Conservation (phyloP, 2,797 vertebrate species). For the Lacerta agilis region DNA sequence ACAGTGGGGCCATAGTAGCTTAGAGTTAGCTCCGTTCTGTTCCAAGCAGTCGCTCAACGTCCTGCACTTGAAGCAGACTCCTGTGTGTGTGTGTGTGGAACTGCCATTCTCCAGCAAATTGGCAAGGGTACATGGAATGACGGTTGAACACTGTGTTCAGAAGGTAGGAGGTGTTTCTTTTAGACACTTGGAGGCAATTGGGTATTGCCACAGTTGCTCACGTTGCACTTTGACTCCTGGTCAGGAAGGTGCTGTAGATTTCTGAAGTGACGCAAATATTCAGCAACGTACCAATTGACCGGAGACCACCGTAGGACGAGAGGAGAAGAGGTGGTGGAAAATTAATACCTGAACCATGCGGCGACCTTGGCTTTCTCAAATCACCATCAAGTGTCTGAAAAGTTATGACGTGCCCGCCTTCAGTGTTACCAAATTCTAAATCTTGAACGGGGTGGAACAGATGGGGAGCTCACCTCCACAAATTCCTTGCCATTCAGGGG, state of each 20-base stretch:
- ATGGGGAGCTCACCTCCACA: background rate
- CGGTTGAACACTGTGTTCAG: constrained; percentile 44
- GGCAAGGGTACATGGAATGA: constrained; percentile 73
- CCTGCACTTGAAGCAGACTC: background rate
- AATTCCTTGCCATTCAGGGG: too few species aligned
- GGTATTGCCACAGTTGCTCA: background rate
- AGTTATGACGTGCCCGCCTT: background rate
- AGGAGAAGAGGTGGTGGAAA: too few species aligned
- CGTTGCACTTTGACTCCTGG: background rate
- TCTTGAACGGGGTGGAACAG: background rate
- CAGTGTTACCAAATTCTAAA: background rate
- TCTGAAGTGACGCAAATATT: too few species aligned
- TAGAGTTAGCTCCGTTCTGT: background rate
- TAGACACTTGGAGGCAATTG: background rate
- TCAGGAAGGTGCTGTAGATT: background rate
- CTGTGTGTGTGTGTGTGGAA: too few species aligned
- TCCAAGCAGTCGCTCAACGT: background rate
- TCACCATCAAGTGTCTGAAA: background rate
- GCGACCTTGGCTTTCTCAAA: background rate
- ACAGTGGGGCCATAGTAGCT: background rate
- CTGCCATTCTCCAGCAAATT: constrained; percentile 45
- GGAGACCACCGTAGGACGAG: too few species aligned
- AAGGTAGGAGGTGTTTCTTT: background rate
- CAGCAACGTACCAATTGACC: too few species aligned
- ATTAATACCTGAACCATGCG: too few species aligned